These are phyloP conservation scores for Pomacea canaliculata DNA, from an alignment of 2,888 invertebrate species.

Conservation along the genomic window DNA sequence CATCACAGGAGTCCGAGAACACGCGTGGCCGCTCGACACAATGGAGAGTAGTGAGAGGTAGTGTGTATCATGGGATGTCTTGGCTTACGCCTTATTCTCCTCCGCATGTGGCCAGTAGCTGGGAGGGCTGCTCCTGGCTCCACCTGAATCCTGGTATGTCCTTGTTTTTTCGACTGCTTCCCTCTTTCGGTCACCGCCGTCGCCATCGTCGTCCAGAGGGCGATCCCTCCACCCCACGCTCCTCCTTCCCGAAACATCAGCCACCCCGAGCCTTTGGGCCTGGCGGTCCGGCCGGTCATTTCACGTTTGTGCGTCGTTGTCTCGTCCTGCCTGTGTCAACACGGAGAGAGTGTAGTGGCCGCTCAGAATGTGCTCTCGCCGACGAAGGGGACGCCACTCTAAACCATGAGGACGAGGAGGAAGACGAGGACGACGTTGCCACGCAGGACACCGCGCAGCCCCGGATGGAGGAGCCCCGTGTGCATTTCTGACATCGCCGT, in stretches of 20 bases:
- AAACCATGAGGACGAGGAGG: not conserved
- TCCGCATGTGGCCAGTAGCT: not conserved
- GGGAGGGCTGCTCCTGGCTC: not conserved
- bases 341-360: not conserved
- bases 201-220: not conserved
- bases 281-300: not conserved
- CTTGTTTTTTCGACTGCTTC: not conserved
- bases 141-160: too few relatives aligned
- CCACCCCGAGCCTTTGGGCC: not conserved
- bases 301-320: not conserved
- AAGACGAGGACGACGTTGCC: not conserved
- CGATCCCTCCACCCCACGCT: not conserved
- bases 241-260: not conserved
- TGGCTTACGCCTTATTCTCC: constrained; percentile 23
- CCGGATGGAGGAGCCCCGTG: too few relatives aligned
- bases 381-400: not conserved
- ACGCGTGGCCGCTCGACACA: too few relatives aligned
- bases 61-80: not conserved
- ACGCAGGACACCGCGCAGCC: not conserved
- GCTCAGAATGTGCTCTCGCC: too few relatives aligned
- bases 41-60: too few relatives aligned
- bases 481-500: too few relatives aligned
- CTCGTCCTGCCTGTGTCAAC: too few relatives aligned
- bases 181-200: not conserved
- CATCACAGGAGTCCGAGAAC: not conserved